Conservation (phyloP, 2,888 invertebrate genomes). For the Teleiodes luculella region DNA sequence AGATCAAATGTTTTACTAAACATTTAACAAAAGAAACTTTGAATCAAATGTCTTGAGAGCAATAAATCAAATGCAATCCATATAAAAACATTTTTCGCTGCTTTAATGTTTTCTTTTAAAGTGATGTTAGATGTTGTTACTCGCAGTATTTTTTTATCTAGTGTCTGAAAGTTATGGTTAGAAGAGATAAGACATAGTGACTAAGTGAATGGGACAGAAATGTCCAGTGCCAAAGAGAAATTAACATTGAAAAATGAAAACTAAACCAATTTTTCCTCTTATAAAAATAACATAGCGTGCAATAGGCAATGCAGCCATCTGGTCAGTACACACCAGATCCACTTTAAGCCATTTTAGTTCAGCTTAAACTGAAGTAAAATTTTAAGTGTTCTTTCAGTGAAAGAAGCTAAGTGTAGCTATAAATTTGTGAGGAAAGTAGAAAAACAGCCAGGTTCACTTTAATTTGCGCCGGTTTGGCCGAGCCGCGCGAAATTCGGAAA, state of each 20-base stretch:
- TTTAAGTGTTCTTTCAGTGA: conserved; percentile 1
- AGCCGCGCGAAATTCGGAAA: background rate
- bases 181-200: no score
- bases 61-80: background rate
- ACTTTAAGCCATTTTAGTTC: conserved; percentile 6
- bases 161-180: no score
- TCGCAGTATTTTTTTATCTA: no score
- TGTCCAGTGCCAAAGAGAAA: no score
- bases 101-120: no score
- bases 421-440: conserved; percentile 52
- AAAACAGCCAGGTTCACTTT: conserved; percentile 47
- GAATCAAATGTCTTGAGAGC: background rate
- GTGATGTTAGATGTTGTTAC: no score
- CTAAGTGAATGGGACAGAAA: no score
- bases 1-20: background rate
- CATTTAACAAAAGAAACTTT: background rate
- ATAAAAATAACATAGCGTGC: no score
- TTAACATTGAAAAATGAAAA: no score
- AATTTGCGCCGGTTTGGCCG: conserved; percentile 38
- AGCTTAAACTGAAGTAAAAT: background rate
- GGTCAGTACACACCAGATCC: background rate
- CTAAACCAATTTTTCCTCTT: no score
- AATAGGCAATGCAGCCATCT: no score
- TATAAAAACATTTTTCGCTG: no score
- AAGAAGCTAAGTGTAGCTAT: conserved; percentile 62